phyloP scores from a whole-genome alignment of 1,140 invertebrate species.

The Cepaea nemoralis region DNA sequence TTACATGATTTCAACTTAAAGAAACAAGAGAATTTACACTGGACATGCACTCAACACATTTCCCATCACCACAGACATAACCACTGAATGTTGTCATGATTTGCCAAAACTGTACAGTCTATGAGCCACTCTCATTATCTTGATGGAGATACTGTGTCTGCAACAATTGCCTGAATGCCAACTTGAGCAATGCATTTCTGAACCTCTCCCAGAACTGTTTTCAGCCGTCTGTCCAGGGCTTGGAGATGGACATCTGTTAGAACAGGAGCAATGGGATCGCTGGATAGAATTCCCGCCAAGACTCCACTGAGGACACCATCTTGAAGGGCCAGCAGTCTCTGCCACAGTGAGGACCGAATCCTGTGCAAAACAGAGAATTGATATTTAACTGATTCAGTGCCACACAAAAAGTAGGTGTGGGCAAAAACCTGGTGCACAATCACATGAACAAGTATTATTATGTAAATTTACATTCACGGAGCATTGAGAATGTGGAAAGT shows the following conservation, averaged over 20 bases:
- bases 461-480: too few species aligned
- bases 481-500: too few species aligned
- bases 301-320: conserved; percentile 76
- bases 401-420: too few species aligned
- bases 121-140: neutral
- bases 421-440: too few species aligned
- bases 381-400: too few species aligned
- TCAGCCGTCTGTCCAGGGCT: conserved; percentile 84
- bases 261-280: conserved; percentile 76
- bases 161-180: conserved; percentile 39
- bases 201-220: conserved; percentile 49
- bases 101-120: neutral
- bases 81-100: too few species aligned
- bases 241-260: conserved; percentile 81
- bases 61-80: too few species aligned
- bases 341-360: conserved; percentile 67
- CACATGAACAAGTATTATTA: too few species aligned
- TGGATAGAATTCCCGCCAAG: conserved; percentile 72
- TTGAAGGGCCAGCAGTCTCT: conserved; percentile 78
- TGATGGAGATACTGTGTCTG: neutral
- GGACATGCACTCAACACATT: too few species aligned
- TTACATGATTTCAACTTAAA: too few species aligned
- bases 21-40: too few species aligned
- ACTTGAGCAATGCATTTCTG: conserved; percentile 48
- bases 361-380: conserved; percentile 16